A percentile compares a stretch with the other conserved stretches of the same genome.
Evolutionary conservation across 2,797 vertebrate species (phyloP).

Genomic region (Sorex maritimensis): DNA sequence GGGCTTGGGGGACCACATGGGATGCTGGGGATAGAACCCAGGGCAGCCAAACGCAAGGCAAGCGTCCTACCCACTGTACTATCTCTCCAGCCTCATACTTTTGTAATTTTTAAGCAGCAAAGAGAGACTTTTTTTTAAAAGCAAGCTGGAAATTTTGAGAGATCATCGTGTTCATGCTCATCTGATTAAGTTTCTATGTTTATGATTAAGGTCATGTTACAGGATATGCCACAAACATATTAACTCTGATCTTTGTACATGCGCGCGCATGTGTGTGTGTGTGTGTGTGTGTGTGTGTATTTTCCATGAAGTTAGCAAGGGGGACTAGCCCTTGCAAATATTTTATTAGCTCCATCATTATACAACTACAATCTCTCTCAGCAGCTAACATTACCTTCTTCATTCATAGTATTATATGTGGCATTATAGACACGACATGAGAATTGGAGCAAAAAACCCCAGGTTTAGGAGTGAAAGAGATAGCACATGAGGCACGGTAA

Average conservation of each 20-base stretch:
- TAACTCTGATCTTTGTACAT: neutral
- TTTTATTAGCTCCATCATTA: neutral
- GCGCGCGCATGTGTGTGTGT: neutral
- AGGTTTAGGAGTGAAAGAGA: too few species aligned
- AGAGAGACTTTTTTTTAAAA: constrained; percentile 2
- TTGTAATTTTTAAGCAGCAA: neutral
- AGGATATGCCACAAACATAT: neutral
- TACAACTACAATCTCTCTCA: neutral
- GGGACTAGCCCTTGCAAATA: neutral
- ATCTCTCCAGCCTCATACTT: too few species aligned
- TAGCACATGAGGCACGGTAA: too few species aligned
- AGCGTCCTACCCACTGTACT: too few species aligned
- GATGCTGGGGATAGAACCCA: too few species aligned
- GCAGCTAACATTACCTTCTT: neutral
- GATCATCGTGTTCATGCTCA: accelerated
- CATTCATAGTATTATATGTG: accelerated
- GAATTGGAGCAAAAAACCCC: too few species aligned
- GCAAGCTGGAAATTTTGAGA: neutral
- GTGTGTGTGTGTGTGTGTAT: neutral
- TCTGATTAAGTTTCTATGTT: neutral
- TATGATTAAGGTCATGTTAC: neutral
- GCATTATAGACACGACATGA: accelerated
- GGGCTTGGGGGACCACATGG: too few species aligned
- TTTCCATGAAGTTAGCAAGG: neutral
- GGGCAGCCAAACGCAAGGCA: too few species aligned